phyloP scores from a whole-genome alignment of 2,888 invertebrate species.

The Amblyjoppa fuscipennis region DNA sequence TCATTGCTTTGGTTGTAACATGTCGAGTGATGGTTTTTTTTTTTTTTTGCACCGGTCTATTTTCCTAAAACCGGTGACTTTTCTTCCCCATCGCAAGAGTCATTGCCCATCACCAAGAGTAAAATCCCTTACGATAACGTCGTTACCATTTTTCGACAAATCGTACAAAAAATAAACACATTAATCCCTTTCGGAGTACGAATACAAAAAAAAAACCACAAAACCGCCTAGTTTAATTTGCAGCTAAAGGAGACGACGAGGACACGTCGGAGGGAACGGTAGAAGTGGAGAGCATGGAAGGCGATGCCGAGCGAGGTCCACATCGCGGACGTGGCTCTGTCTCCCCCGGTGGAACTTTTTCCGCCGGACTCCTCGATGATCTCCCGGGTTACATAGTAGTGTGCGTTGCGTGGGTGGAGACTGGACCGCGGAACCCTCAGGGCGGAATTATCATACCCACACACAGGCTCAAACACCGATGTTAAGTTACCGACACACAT shows the following conservation, averaged over 20 bases:
- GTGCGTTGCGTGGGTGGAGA: conserved; percentile 82
- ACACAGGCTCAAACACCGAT: conserved; percentile 81
- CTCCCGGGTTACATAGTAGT: conserved; percentile 25
- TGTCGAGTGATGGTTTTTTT: not conserved
- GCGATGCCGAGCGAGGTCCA: conserved; percentile 6
- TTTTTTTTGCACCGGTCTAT: not conserved
- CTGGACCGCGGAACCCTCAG: conserved; percentile 82
- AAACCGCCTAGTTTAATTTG: not conserved
- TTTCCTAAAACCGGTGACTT: not conserved
- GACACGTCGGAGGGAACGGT: not conserved
- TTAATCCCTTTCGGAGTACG: too few species aligned
- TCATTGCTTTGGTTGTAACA: not conserved
- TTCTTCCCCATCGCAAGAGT: too few species aligned
- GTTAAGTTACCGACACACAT: conserved; percentile 33
- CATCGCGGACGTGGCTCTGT: not conserved
- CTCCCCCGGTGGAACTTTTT: conserved; percentile 15
- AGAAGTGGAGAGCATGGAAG: conserved; percentile 10
- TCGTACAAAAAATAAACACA: too few species aligned
- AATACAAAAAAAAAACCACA: too few species aligned
- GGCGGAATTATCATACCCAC: conserved; percentile 85
- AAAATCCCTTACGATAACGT: too few species aligned
- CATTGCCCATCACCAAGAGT: too few species aligned
- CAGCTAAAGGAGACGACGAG: not conserved
- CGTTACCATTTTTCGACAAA: too few species aligned
- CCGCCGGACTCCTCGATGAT: conserved; percentile 58